Evolutionary conservation across 2,888 invertebrate genomes (phyloP).

Genomic region (Acleris sparsana): DNA sequence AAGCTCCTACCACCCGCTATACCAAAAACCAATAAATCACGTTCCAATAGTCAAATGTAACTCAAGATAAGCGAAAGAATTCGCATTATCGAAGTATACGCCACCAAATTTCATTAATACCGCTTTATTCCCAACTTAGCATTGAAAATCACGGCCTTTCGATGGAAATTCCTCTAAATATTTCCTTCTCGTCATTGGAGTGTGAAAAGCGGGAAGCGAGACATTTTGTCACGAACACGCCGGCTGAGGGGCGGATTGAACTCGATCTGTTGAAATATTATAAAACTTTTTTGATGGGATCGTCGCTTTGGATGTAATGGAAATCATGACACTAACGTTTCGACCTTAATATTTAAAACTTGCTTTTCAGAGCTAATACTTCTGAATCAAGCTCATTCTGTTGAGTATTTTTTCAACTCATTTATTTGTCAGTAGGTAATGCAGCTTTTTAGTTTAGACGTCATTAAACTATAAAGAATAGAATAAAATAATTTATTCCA

Average conservation of each 20-base stretch:
- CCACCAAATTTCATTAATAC: slow-evolving; percentile 17
- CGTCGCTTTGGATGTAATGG: slow-evolving; percentile 21
- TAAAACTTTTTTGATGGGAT: slow-evolving; percentile 27
- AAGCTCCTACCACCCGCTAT: too few species aligned
- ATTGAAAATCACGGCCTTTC: slow-evolving; percentile 23
- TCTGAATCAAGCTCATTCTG: too few species aligned
- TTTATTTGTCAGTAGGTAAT: too few species aligned
- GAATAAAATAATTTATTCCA: too few species aligned
- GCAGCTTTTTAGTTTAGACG: too few species aligned
- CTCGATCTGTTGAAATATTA: slow-evolving; percentile 27
- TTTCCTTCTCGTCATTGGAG: slow-evolving; percentile 28
- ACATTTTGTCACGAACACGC: slow-evolving; percentile 36
- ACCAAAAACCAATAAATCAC: background rate
- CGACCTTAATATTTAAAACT: too few species aligned
- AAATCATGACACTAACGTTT: slow-evolving; percentile 2
- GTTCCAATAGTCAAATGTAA: background rate
- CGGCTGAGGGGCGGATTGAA: slow-evolving; percentile 10
- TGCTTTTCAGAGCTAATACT: too few species aligned
- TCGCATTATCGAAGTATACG: slow-evolving; percentile 5
- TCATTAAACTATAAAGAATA: too few species aligned
- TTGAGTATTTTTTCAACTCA: too few species aligned
- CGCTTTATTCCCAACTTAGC: slow-evolving; percentile 20
- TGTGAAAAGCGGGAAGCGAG: slow-evolving; percentile 32
- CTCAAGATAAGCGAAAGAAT: slow-evolving; percentile 2
- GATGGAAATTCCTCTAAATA: slow-evolving; percentile 31